Base-by-base conservation (phyloP, 1,140 invertebrate species). In the Lanistes nyassanus region DNA sequence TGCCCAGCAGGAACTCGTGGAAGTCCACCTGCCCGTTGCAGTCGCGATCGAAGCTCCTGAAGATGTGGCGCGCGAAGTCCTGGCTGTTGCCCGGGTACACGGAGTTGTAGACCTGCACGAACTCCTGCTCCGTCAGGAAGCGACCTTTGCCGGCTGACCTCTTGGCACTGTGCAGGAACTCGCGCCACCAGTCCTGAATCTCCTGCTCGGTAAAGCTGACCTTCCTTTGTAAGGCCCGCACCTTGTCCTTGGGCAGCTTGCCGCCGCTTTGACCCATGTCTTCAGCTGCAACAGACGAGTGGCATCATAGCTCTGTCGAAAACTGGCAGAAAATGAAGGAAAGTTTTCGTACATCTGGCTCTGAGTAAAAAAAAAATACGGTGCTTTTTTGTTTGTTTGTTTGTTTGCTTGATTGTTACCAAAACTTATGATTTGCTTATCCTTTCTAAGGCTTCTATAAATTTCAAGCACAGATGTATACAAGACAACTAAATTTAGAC, bases 11-110 rank as follows among this genome's bases (percentile, higher is more conserved):
- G 56, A 86, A 85, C 68, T 86, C 84, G 37, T 79, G 77, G 68
- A 87, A 85, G 67, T 83, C 80, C 11, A 87, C 80, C 21, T 36
- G 69, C 4, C 80, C 80, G 60, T 87, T 75, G 13, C 77, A 31
- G 75, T 86, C 78, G n/a, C 11, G 65, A 71, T 85, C 84, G 67
- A 84, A 86, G 3, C 77, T 79, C 26, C 83, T 64, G 51, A 85
- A 85, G 6, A 86, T 77, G 16, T 83, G 80, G 11, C 71, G 65
- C 16, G 81, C 82, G 67, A 82, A 84, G 7, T 51, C 64, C 0
- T 64, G 58, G 5, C 79, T 76, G 58, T 84, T 78, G 16, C 83
- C 83, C 7, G 80, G 73, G 73, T 84, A 86, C 21, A 85, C 76
- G 47, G 76, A 78, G 42, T 80, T 80, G 65, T 83, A 81, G 2